phyloP scores from a whole-genome alignment of 1,140 invertebrate genomes.

The Pogonomyrmex barbatus region DNA sequence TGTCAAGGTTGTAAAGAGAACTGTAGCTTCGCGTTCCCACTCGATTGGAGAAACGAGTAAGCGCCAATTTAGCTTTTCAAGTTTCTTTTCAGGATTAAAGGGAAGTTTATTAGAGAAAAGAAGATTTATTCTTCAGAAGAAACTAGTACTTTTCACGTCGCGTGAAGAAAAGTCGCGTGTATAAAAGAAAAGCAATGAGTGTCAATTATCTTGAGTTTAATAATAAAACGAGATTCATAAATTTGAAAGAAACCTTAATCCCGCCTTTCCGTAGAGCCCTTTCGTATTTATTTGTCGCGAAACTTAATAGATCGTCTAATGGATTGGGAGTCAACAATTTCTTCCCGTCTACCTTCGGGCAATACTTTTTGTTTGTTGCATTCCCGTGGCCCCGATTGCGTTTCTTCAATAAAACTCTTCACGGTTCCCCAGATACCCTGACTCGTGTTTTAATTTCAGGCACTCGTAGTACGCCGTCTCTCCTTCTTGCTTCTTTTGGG shows the following conservation, averaged over 20 bases:
- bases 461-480: conserved; percentile 6
- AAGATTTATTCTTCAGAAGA: conserved; percentile 5
- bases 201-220: conserved; percentile 44
- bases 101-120: conserved; percentile 1
- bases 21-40: background rate
- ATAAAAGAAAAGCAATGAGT: background rate
- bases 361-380: conserved; percentile 32
- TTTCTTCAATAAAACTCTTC: conserved; percentile 33
- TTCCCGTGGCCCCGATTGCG: conserved; percentile 1
- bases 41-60: background rate
- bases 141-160: background rate
- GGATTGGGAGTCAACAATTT: conserved; percentile 43
- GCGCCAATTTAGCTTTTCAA: conserved; percentile 52
- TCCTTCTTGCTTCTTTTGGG: conserved; percentile 15
- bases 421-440: conserved; percentile 7
- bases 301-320: conserved; percentile 46
- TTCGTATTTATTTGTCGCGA: conserved; percentile 37
- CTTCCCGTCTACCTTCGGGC: conserved; percentile 8
- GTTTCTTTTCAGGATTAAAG: conserved; percentile 4
- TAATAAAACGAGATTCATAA: conserved; percentile 26
- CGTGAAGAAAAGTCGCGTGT: background rate
- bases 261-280: background rate
- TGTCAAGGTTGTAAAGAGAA: background rate
- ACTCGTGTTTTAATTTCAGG: conserved; percentile 42
- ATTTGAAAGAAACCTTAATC: conserved; percentile 14